Evolutionary conservation across 2,113 vertebrate genomes (phyloP), one percentile per base, ranked within the genome.

Genomic region (Pelvicachromis taeniatus): DNA sequence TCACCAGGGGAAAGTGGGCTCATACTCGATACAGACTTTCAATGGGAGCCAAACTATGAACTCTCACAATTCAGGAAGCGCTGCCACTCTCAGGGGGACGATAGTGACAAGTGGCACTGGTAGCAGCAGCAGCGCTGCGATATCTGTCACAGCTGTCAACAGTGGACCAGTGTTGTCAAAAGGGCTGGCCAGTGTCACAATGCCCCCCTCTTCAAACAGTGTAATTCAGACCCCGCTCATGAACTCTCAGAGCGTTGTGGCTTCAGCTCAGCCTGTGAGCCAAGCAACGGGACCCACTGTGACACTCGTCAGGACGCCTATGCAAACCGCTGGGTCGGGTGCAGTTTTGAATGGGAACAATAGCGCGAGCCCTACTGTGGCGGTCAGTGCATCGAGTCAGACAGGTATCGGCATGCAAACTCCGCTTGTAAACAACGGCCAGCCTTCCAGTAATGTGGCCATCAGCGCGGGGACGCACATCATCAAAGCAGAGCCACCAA

Each of bases 41-140:
- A 98, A 98, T 95, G 98, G 97, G 95, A 97, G 96, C 96, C 97
- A 97, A 21, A 97, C 96, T 94, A 97, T 97, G 95, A 97, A 97
- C 96, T 97, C 96, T 92, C 97, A 97, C 93, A 96, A 94, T 89
- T 92, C 97, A 93, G 97, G 96, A 95, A 96, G 96, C 89, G 93
- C 95, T 88, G 93, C 80, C 80, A 63, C 96, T 90, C 93, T 95
- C 55, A 82, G 86, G 77, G 95, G 94, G 82, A 94, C 96, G 86
- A 93, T 96, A n/a, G 96, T 90, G 90, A 94, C 97, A 10, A 95
- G 95, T 84, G 96, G 95, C 75, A 9, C 40, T 5, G 81, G 81
- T 93, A 83, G 52, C 85, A 87, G 79, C 85, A 68, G 82, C 89
- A 83, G 77, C 21, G 55, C 85, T 83, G 93, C 93, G 80, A 92